These are phyloP conservation scores for Osedax frankpressi DNA, from an alignment of 2,888 invertebrate genomes.

Conservation along the genomic window DNA sequence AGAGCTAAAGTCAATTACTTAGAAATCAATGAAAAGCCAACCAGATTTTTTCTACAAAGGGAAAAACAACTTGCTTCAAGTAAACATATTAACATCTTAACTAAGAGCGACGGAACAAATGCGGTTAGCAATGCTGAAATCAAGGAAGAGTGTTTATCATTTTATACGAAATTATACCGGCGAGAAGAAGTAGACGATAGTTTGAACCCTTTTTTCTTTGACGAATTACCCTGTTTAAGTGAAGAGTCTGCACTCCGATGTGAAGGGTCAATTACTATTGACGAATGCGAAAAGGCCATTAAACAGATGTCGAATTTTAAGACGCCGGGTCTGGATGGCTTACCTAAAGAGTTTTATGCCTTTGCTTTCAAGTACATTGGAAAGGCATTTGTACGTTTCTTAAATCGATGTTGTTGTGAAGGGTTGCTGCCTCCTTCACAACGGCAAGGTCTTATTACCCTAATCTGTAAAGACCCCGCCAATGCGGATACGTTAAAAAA, in stretches of 20 bases:
- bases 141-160: neutral
- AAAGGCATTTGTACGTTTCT: neutral
- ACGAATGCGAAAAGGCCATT: neutral
- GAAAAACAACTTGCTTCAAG: constrained; percentile 62
- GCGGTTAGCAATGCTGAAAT: neutral
- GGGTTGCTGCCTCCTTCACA: neutral
- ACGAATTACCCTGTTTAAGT: neutral
- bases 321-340: neutral
- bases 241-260: neutral
- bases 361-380: neutral
- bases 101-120: neutral
- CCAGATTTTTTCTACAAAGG: constrained; percentile 87
- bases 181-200: neutral
- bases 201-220: neutral
- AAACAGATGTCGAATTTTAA: neutral
- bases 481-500: neutral
- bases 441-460: neutral
- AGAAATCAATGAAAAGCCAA: constrained; percentile 13
- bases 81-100: neutral
- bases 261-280: neutral
- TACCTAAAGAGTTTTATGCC: neutral
- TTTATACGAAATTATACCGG: neutral
- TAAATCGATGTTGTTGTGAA: neutral
- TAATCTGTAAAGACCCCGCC: neutral
- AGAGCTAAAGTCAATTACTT: neutral